Base-by-base conservation (phyloP, 2,113 vertebrate genomes). In the Budorcas taxicolor region DNA sequence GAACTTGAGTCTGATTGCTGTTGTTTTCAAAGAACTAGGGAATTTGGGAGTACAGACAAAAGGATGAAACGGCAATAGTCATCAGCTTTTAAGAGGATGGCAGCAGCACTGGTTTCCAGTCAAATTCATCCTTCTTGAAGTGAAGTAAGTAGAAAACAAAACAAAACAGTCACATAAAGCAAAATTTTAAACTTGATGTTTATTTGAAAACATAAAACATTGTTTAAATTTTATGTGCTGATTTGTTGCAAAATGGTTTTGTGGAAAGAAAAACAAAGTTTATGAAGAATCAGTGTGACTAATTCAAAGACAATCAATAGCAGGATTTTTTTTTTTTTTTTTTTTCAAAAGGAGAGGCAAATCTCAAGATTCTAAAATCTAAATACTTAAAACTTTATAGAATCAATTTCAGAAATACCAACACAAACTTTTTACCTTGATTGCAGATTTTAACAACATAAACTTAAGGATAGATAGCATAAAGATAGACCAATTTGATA, bases 231-330 rank as follows among this genome's bases (percentile, higher is more conserved):
- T 55, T 36, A 57, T 23, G 12, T 58, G 33, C 29, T 10, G 0
- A 36, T 19, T 95, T 91, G 25, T 91, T 95, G 23, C 47, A 83
- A 43, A 92, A 74, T 53, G 27, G 2, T 71, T 89, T 96, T 53
- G 40, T 64, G 25, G 31, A 40, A 94, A 21, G 36, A 40, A 60
- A 64, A 76, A 36, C 10, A 55, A 45, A 27, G 21, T 33, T 85
- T 64, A 43, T 60, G 6, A 94, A 91, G 50, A 93, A 80, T 58
- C 40, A 47, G 14, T 11, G 21, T 58, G 50, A 12, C 29, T 71
- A 94, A 93, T 31, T 27, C n/a, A n/a, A 81, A n/a, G 21, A 81
- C 15, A 85, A 84, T 53, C 15, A 78, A 85, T 84, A 45, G 15
- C 7, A 47, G 33, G 5, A 33, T 91, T 10, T 3, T 25, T 55